These are phyloP conservation scores for Ptilodon capucinus DNA, from an alignment of 2,888 invertebrate species.

Conservation along the genomic window DNA sequence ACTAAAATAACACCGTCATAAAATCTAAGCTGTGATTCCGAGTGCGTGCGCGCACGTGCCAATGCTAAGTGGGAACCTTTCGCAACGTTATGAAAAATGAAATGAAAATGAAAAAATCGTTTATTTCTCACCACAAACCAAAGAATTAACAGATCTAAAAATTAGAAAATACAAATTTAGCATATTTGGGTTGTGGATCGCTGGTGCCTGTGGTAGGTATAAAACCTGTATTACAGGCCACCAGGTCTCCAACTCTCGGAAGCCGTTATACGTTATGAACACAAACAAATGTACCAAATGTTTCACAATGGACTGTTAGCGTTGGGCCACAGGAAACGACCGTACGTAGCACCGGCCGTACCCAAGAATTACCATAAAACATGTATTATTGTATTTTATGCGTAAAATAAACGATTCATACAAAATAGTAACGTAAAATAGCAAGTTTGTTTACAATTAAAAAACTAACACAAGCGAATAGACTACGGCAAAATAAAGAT, in stretches of 20 bases:
- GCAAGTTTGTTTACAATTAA: background rate
- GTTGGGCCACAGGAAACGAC: slow-evolving; percentile 34
- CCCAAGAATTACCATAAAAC: slow-evolving; percentile 8
- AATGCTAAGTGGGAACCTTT: slow-evolving; percentile 24
- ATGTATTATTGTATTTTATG: background rate
- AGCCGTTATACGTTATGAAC: too few species aligned
- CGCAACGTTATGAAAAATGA: too few species aligned
- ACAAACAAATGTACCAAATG: slow-evolving; percentile 38
- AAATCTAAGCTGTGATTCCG: background rate
- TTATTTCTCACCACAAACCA: too few species aligned
- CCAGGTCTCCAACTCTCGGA: too few species aligned
- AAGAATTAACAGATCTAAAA: too few species aligned
- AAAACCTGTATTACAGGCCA: too few species aligned
- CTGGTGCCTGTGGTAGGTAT: too few species aligned
- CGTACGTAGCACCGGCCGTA: slow-evolving; percentile 24
- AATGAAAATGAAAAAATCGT: too few species aligned
- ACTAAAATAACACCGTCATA: slow-evolving; percentile 2
- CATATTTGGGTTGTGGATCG: too few species aligned
- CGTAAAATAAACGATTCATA: background rate
- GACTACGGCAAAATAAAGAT: too few species aligned
- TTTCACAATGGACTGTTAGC: slow-evolving; percentile 54
- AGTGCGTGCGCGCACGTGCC: slow-evolving; percentile 14
- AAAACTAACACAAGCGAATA: background rate
- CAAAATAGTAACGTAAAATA: background rate
- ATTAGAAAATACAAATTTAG: too few species aligned